These are phyloP conservation scores for Drosophila neutralis DNA, from an alignment of 2,888 invertebrate genomes.

Conservation along the genomic window DNA sequence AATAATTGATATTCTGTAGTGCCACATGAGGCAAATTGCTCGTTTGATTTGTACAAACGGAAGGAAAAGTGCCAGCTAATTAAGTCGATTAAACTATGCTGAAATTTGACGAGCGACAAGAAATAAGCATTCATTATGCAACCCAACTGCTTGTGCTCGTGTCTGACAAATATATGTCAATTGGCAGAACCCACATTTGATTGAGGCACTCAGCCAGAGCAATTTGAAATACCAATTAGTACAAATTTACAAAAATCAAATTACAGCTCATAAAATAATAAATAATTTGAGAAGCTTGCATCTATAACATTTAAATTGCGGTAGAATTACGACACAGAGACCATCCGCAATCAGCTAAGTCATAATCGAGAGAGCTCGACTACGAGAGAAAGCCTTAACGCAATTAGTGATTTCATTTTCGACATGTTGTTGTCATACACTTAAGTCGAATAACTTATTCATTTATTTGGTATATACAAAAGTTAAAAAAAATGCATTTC, in stretches of 20 bases:
- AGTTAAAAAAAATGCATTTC: too few relatives aligned
- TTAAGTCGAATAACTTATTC: not conserved
- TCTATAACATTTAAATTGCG: not conserved
- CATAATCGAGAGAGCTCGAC: not conserved
- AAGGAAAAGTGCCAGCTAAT: slow-evolving; percentile 35
- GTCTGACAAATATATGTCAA: slow-evolving; percentile 26
- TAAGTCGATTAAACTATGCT: slow-evolving; percentile 42
- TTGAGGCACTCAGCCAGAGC: not conserved
- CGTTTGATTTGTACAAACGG: slow-evolving; percentile 39
- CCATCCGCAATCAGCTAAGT: not conserved
- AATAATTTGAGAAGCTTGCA: not conserved
- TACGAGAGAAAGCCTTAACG: too few relatives aligned
- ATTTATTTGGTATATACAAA: not conserved
- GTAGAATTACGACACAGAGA: not conserved
- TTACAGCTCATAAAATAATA: not conserved
- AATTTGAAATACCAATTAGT: slow-evolving; percentile 37
- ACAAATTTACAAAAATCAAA: slow-evolving; percentile 7
- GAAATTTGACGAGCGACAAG: slow-evolving; percentile 15
- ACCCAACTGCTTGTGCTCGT: not conserved
- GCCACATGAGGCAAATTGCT: slow-evolving; percentile 43
- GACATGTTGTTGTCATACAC: not conserved
- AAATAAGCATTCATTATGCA: slow-evolving; percentile 17
- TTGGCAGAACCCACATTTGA: slow-evolving; percentile 5
- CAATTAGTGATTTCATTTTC: not conserved
- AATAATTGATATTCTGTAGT: slow-evolving; percentile 44